Evolutionary conservation across 2,888 invertebrate genomes (phyloP).

Genomic region (Portevinia maculata): DNA sequence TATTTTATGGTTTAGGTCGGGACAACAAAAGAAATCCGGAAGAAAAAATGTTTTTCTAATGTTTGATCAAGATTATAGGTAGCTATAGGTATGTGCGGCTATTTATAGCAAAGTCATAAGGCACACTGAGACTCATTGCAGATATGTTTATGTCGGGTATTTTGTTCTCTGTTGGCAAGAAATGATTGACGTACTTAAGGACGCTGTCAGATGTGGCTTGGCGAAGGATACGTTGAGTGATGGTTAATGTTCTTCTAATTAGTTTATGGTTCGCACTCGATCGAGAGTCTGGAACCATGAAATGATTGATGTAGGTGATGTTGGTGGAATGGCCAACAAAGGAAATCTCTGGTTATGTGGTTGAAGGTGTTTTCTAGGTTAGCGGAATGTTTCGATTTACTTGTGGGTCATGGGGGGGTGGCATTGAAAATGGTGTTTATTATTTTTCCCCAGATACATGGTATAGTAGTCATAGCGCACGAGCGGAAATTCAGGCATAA

Average conservation of each 20-base stretch:
- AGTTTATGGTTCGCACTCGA: constrained; percentile 24
- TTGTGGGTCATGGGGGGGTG: too few species aligned
- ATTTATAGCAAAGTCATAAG: constrained; percentile 17
- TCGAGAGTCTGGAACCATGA: neutral
- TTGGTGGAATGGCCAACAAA: neutral
- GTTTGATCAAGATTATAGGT: constrained; percentile 20
- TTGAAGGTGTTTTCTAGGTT: neutral
- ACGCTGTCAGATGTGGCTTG: constrained; percentile 1
- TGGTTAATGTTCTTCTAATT: constrained; percentile 33
- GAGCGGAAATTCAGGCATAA: too few species aligned
- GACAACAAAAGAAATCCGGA: neutral
- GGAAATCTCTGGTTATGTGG: neutral
- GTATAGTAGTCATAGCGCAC: too few species aligned
- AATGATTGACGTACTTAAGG: constrained; percentile 30
- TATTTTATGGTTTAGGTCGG: constrained; percentile 41
- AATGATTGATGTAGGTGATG: constrained; percentile 19
- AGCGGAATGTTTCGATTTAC: neutral
- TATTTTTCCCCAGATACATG: too few species aligned
- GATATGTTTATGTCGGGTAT: neutral
- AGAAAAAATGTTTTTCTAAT: constrained; percentile 18
- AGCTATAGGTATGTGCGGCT: too few species aligned
- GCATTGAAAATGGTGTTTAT: too few species aligned
- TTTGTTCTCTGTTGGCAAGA: constrained; percentile 11
- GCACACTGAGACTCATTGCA: neutral
- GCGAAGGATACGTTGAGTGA: constrained; percentile 4